phyloP scores from a whole-genome alignment of 2,113 vertebrate species.

The Gorsachius goisagi region DNA sequence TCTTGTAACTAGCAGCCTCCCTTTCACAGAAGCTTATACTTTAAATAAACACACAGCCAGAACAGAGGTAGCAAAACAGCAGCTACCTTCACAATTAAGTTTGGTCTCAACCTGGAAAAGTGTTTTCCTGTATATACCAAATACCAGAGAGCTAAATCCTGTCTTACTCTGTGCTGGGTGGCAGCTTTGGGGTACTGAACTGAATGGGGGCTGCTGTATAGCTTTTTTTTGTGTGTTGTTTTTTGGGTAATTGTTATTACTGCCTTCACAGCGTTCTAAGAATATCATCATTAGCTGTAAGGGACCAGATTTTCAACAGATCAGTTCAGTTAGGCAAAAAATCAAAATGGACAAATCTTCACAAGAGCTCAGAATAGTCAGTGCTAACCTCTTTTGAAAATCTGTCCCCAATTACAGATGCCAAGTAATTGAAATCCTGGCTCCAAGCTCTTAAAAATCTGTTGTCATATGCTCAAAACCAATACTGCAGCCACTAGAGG shows the following conservation, averaged over 20 bases:
- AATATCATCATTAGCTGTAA: neutral
- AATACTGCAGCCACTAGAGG: neutral
- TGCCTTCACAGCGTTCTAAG: neutral
- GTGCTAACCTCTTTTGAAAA: slow-evolving; percentile 28
- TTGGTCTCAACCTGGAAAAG: neutral
- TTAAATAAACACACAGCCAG: neutral
- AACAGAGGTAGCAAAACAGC: neutral
- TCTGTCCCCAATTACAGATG: neutral
- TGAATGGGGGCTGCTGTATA: neutral
- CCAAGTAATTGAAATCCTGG: slow-evolving; percentile 26
- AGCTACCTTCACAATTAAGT: neutral
- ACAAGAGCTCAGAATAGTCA: slow-evolving; percentile 5
- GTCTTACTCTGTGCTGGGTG: neutral
- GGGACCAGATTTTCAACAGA: neutral
- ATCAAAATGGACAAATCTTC: slow-evolving; percentile 32
- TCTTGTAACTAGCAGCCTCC: neutral
- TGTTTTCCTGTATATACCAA: neutral
- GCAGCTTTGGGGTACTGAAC: neutral
- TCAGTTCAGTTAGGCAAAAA: neutral
- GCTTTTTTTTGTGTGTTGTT: neutral
- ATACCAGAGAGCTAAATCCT: neutral
- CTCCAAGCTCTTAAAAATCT: neutral
- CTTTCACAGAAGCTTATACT: neutral
- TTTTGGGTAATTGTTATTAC: neutral
- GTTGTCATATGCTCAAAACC: neutral